Evolutionary conservation across 1,140 invertebrate genomes (phyloP), one percentile per base, ranked within the genome.

Genomic region (Mercenaria mercenaria): DNA sequence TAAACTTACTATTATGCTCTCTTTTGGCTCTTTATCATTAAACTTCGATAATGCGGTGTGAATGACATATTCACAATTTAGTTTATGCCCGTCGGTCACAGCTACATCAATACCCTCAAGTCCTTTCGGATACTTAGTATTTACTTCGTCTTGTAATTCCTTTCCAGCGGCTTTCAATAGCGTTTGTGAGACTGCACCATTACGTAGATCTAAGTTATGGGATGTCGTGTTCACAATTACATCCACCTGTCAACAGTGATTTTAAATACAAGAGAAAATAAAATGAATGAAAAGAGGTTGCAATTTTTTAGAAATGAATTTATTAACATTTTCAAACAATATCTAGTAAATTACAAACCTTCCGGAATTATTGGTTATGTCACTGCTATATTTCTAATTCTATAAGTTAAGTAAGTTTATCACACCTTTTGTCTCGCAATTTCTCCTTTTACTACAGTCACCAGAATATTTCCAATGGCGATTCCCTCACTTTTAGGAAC

Each of bases 141-240:
- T 52, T 41, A 88, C 86, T 39, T 93, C 89, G 23, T 72, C 15
- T 76, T 93, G 92, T 20, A 92, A 34, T 23, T 26, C 34, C 13
- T 59, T 13, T 23, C 93, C 92, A 18, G 77, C 90, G 11, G 29
- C 82, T 26, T 76, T 52, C 34, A 91, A 79, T 13, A 92, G 64
- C 0, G 90, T 72, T 0, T n/a, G 87, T 13, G 93, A 88, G 43
- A 91, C 91, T 13, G 83, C 74, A 8, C 92, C 91, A 83, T 83
- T 88, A n/a, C 37, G 86, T 20, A 93, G 83, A 32, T 90, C 80
- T 39, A 93, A 86, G 20, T 80, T 77, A 11, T 77, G 15, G 15
- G 89, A 64, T 61, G 90, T 87, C 8, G 91, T 92, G 84, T 92
- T 93, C 10, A 93, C 91, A 47, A 93, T 85, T 3, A 91, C 93